Evolutionary conservation across 2,888 invertebrate genomes (phyloP), one percentile per base, ranked within the genome.

Genomic region (Chymomyza amoena): DNA sequence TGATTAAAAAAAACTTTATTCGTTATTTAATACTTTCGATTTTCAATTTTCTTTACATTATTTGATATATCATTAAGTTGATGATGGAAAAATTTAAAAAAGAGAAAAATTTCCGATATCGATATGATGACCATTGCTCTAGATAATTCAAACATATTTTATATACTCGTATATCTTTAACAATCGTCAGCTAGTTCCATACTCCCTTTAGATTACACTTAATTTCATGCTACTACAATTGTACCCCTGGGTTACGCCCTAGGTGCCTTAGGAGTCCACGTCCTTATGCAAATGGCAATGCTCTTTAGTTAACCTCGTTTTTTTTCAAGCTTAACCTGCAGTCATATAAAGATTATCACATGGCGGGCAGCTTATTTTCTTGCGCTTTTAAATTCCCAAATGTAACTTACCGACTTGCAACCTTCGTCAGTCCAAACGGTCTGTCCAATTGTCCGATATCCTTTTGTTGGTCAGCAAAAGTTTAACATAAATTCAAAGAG

Each of bases 391-490:
- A 78, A 79, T 76, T 66, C 83, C 83, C 70, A 72, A 76, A 61
- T 81, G 71, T 78, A 76, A 68, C 83, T 83, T 85, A 85, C 77
- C 65, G 51, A 79, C 64, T 70, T 70, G 67, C 56, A 13, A 45
- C 57, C 56, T 69, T 68, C 62, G 68, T 70, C 73, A 64, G 68
- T 70, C 72, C 75, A 79, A 70, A 2, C 7, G 61, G 50, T 56
- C 16, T 18, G 39, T 64, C 73, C 64, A 63, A 15, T 16, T 61
- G 64, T 25, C 64, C 52, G 15, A 50, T 64, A 69, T 57, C 76
- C 78, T 65, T 78, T 70, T 72, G 76, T 72, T 73, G 83, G 85
- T 83, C 85, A 84, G 83, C 83, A 83, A 74, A 85, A 78, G 81
- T 74, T 83, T 83, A 82, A 76, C 83, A 85, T 81, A 82, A 82